Conservation (phyloP, 1,140 invertebrate genomes). For the Tetramorium simillimum region DNA sequence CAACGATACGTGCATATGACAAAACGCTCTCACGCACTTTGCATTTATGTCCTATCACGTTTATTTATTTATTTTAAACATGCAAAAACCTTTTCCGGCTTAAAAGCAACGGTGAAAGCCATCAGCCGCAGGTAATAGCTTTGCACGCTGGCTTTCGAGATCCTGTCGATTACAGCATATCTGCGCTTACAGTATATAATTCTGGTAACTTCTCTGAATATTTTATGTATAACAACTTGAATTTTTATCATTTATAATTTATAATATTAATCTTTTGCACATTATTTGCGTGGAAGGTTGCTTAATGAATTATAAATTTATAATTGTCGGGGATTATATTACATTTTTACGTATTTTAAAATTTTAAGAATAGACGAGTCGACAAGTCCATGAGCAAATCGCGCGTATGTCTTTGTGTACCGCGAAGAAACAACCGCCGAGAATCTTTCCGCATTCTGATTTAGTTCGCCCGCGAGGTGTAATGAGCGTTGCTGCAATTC, state of each 20-base stretch:
- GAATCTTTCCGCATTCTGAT: slow-evolving; percentile 50
- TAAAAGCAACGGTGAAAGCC: slow-evolving; percentile 58
- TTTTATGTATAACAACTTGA: slow-evolving; percentile 38
- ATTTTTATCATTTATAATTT: neutral
- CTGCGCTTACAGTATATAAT: slow-evolving; percentile 20
- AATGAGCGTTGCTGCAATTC: slow-evolving; percentile 60
- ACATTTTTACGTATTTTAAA: neutral
- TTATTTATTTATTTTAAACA: slow-evolving; percentile 62
- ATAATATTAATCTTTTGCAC: slow-evolving; percentile 10
- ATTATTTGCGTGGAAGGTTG: neutral
- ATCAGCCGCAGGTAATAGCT: slow-evolving; percentile 57
- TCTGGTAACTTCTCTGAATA: slow-evolving; percentile 22
- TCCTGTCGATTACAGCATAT: slow-evolving; percentile 45
- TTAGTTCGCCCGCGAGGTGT: slow-evolving; percentile 39
- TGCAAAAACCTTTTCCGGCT: slow-evolving; percentile 55
- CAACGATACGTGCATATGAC: slow-evolving; percentile 40
- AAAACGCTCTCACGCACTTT: slow-evolving; percentile 51
- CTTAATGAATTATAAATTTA: neutral
- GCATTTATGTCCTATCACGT: slow-evolving; percentile 47
- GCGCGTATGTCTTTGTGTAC: neutral
- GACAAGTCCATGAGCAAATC: neutral
- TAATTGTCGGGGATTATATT: neutral
- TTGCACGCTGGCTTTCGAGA: slow-evolving; percentile 43
- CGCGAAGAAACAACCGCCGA: neutral
- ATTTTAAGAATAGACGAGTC: neutral